Evolutionary conservation across 2,888 invertebrate species (phyloP).

Genomic region (Dione vanillae): DNA sequence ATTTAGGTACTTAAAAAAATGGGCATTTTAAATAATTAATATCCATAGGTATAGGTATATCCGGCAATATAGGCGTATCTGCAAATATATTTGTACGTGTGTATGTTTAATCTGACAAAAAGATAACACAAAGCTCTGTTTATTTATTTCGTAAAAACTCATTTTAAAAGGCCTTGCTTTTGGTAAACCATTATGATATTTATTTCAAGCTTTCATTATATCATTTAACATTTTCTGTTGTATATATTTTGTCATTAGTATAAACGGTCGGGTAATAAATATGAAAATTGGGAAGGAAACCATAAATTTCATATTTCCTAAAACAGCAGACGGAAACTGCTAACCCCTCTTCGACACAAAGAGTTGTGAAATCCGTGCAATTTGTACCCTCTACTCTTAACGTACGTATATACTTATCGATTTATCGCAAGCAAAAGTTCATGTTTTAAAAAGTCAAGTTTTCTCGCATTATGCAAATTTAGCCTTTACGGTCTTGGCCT

Average conservation of each 20-base stretch:
- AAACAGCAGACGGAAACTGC: constrained; percentile 69
- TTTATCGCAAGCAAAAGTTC: constrained; percentile 76
- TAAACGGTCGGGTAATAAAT: constrained; percentile 34
- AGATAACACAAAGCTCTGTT: no score
- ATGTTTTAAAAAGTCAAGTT: constrained; percentile 73
- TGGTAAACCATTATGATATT: no score
- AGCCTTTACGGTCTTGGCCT: constrained; percentile 45
- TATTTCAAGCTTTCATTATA: no score
- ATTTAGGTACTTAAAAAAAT: no score
- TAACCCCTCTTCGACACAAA: constrained; percentile 71
- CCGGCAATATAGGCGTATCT: no score
- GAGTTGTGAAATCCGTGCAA: constrained; percentile 77
- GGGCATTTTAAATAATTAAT: no score
- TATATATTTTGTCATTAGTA: not conserved
- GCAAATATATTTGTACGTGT: no score
- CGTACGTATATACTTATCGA: constrained; percentile 79
- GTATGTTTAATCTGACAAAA: no score
- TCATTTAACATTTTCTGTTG: not conserved
- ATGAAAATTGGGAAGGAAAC: constrained; percentile 54
- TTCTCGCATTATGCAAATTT: constrained; percentile 43
- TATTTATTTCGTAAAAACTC: no score
- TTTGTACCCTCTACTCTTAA: constrained; percentile 75
- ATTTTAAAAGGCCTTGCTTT: no score
- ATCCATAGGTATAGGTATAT: no score
- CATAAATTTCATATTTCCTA: constrained; percentile 71